These are phyloP conservation scores for Asbolus verrucosus DNA, from an alignment of 1,140 invertebrate species.

Conservation along the genomic window DNA sequence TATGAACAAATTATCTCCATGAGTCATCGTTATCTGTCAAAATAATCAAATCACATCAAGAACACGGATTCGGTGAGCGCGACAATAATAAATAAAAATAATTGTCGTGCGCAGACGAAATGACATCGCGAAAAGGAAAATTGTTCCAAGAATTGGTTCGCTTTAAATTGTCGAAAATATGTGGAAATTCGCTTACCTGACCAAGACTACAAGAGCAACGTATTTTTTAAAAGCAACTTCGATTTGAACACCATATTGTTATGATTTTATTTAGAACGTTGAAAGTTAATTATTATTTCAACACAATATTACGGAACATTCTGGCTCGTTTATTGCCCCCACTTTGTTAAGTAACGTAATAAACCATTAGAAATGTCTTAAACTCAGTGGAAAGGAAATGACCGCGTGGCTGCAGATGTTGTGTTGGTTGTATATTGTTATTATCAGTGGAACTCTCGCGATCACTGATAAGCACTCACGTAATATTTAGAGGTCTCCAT, in stretches of 20 bases:
- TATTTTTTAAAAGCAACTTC: background rate
- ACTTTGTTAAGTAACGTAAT: slow-evolving; percentile 29
- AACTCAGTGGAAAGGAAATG: slow-evolving; percentile 27
- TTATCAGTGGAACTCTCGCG: background rate
- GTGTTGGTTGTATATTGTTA: slow-evolving; percentile 34
- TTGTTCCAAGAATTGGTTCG: too few relatives aligned
- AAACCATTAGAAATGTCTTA: slow-evolving; percentile 36
- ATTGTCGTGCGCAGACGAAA: too few relatives aligned
- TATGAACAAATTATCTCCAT: too few relatives aligned
- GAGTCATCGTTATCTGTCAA: background rate
- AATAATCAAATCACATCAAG: too few relatives aligned
- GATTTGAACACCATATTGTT: background rate
- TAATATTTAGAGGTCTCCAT: background rate
- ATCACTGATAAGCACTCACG: background rate
- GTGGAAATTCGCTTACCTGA: background rate
- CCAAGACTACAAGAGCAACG: background rate
- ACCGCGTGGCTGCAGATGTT: slow-evolving; percentile 21
- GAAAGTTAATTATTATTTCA: slow-evolving; percentile 36
- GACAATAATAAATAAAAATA: too few relatives aligned
- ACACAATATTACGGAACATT: slow-evolving; percentile 28
- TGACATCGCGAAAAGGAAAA: too few relatives aligned
- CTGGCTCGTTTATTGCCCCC: background rate
- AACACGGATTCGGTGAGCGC: too few relatives aligned
- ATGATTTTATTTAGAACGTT: slow-evolving; percentile 10
- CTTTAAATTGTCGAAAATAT: too few relatives aligned